Base-by-base conservation (phyloP, 64 coral and sea anemone species). In the Montipora capricornis region DNA sequence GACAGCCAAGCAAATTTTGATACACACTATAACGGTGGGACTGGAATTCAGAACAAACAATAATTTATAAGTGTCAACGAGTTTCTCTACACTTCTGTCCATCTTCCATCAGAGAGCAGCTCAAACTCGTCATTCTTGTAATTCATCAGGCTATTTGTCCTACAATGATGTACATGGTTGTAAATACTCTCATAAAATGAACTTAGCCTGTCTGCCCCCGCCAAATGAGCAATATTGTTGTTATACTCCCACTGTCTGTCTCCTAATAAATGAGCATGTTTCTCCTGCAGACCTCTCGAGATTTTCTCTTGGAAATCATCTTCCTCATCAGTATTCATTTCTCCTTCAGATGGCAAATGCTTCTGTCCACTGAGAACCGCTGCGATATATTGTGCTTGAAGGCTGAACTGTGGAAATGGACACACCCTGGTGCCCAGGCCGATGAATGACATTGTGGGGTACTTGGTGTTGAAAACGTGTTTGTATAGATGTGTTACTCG, bases 391-490 rank as follows among this genome's bases (percentile, higher is more conserved):
- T 69, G 60, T 22, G 93, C 76, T 73, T 94, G 93, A 2, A 94
- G 45, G 17, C 55, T 70, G 17, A 89, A 94, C 17, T 75, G 76
- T 75, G 93, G 93, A 89, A 94, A 94, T n/a, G 85, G 64, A 83
- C 76, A 81, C 11, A 81, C 26, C 9, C 20, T 57, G 44, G 22
- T 26, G 6, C 48, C 17, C 16, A 94, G 16, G 4, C 93, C 93
- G 58, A 94, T 76, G 15, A 94, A 94, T 62, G 93, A 89, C 69
- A 94, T 44, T 13, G 86, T 88, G 26, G 93, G 93, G 49, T 75
- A 88, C 49, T 89, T 81, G 5, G 75, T 94, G 89, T 94, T 90
- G 77, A 94, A 94, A 19, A 94, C 44, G 67, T 94, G 87, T 83
- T 94, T 88, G 47, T 89, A 94, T 3, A 94, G 67, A 29, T 78